phyloP scores from a whole-genome alignment of 2,113 vertebrate genomes.

The Alaudala cheleensis region DNA sequence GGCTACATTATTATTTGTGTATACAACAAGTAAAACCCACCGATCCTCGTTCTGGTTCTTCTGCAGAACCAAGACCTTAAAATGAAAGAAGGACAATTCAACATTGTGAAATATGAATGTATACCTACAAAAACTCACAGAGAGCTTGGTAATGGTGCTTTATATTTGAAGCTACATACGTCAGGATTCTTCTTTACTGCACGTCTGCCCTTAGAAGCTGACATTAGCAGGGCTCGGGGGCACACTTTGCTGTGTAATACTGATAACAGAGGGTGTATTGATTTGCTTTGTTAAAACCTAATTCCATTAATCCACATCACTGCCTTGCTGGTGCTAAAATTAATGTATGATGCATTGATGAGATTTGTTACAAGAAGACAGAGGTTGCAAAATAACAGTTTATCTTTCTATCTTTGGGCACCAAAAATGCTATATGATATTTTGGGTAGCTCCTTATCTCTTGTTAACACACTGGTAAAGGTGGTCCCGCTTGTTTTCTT shows the following conservation, averaged over 20 bases:
- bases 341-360: not conserved
- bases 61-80: not conserved
- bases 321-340: not conserved
- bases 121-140: not conserved
- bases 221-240: not conserved
- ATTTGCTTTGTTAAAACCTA: not conserved
- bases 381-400: not conserved
- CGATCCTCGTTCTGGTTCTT: not conserved
- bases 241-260: not conserved
- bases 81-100: not conserved
- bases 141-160: not conserved
- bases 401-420: not conserved
- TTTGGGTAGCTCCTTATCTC: not conserved
- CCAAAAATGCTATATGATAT: not conserved
- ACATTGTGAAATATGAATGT: not conserved
- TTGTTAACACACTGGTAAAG: not conserved
- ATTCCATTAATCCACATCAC: not conserved
- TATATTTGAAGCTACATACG: not conserved
- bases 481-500: not conserved
- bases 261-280: not conserved
- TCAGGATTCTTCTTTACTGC: not conserved
- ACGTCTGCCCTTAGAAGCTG: not conserved
- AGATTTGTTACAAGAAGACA: not conserved
- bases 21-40: not conserved
- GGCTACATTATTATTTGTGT: not conserved